Conservation (phyloP, 2,888 invertebrate species). For the Ophion slaviceki region DNA sequence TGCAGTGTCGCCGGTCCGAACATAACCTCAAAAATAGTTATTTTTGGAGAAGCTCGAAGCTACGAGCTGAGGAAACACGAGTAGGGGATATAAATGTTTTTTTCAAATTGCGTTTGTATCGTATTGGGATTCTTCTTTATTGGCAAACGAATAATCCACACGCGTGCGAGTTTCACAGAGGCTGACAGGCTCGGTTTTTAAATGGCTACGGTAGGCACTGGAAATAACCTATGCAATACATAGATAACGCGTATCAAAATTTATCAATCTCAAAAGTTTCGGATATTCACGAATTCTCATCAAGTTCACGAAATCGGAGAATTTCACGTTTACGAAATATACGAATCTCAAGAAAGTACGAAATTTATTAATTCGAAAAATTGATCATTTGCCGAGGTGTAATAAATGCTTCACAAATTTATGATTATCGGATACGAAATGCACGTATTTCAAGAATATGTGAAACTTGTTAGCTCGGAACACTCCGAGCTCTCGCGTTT, state of each 20-base stretch:
- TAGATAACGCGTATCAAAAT: neutral
- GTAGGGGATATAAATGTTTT: neutral
- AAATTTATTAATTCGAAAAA: neutral
- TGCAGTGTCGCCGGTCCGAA: neutral
- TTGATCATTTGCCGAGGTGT: neutral
- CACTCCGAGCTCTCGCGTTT: neutral
- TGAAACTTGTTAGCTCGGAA: neutral
- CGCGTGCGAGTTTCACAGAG: conserved; percentile 1
- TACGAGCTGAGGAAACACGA: neutral
- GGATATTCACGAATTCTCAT: neutral
- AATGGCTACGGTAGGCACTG: neutral
- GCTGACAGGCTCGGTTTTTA: neutral
- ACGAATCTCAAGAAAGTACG: neutral
- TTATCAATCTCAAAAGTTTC: neutral
- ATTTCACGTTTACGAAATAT: too few relatives aligned
- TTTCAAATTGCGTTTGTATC: neutral
- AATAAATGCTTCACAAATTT: neutral
- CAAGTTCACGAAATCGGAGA: neutral
- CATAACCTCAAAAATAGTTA: neutral
- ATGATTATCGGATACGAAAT: neutral
- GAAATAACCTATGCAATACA: neutral
- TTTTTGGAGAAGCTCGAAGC: neutral
- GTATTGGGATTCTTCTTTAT: neutral
- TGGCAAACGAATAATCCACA: neutral
- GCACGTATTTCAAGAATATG: neutral